A percentile compares a stretch with the other conserved stretches of the same genome.
These are phyloP conservation scores for Xiphophorus couchianus DNA, from an alignment of 2,113 vertebrate genomes.

Conservation along the genomic window DNA sequence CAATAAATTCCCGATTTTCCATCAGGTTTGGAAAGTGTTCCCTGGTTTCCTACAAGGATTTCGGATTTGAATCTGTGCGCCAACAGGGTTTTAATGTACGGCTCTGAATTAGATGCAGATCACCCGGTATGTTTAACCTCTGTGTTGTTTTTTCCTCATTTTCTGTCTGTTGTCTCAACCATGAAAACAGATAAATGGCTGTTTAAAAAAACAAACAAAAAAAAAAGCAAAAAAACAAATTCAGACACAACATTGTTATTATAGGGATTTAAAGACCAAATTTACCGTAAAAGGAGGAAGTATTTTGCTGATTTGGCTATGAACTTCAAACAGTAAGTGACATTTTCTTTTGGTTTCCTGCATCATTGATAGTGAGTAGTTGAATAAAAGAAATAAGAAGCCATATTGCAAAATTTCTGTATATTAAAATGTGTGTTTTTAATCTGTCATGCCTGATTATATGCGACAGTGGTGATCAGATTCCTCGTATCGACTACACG, in stretches of 20 bases:
- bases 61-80: slow-evolving; percentile 29
- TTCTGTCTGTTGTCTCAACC: not conserved
- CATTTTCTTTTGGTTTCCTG: not conserved
- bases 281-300: slow-evolving; percentile 6
- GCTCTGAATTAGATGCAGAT: slow-evolving; percentile 22
- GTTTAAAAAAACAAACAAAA: not conserved
- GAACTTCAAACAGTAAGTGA: slow-evolving; percentile 35
- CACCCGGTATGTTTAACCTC: slow-evolving; percentile 10
- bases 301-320: slow-evolving; percentile 27
- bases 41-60: slow-evolving; percentile 38
- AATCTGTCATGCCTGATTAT: not conserved
- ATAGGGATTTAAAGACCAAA: slow-evolving; percentile 34
- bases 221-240: not conserved
- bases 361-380: too few species aligned
- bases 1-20: not conserved
- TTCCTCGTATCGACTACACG: slow-evolving; percentile 16
- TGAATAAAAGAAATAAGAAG: not conserved
- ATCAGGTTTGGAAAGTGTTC: not conserved
- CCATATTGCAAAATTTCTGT: not conserved
- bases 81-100: slow-evolving; percentile 33
- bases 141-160: too few species aligned
- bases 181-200: not conserved
- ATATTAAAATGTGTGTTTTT: not conserved
- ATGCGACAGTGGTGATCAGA: not conserved
- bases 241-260: not conserved